Evolutionary conservation across 2,113 vertebrate species (phyloP).

Genomic region (Bubo blakistoni): DNA sequence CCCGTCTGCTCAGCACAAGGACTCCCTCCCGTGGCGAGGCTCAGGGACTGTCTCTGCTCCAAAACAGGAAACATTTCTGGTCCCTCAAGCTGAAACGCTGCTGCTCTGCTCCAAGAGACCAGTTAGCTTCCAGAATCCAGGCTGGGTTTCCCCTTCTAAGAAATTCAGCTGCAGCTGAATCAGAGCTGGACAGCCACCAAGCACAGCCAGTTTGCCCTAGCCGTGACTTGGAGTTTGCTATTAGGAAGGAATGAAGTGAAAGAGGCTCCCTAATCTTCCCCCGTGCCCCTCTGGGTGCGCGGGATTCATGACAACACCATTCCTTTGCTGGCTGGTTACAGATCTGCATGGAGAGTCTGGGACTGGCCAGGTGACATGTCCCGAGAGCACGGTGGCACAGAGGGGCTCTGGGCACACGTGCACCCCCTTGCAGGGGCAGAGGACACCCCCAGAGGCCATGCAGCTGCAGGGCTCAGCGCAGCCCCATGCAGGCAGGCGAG

Average conservation of each 20-base stretch:
- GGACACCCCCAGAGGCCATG: neutral
- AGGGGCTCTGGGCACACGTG: neutral
- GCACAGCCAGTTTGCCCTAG: neutral
- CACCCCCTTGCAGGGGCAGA: neutral
- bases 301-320: neutral
- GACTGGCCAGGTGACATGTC: neutral
- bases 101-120: neutral
- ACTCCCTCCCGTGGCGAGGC: neutral
- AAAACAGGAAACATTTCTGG: neutral
- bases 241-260: neutral
- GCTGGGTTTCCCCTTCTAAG: neutral
- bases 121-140: neutral
- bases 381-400: neutral
- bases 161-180: neutral
- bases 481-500: neutral
- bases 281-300: accelerated
- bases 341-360: neutral
- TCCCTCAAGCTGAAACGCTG: neutral
- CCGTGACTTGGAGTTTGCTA: neutral
- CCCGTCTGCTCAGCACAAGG: neutral
- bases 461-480: neutral
- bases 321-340: neutral
- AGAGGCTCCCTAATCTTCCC: neutral
- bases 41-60: no score
- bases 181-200: neutral